phyloP scores from a whole-genome alignment of 2,888 invertebrate species.

The Trichacis sp. region DNA sequence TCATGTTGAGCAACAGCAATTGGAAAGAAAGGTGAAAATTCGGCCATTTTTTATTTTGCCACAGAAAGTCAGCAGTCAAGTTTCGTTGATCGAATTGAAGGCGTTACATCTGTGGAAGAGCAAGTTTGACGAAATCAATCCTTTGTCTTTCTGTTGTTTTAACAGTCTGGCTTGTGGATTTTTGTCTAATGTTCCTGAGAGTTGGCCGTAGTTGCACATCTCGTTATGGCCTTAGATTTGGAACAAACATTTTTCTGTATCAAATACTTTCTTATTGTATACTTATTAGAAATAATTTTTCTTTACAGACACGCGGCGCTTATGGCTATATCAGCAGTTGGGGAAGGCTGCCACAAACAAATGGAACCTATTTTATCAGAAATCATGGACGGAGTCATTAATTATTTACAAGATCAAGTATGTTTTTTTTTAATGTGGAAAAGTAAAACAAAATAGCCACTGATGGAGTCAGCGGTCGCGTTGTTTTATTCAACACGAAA shows the following conservation, averaged over 20 bases:
- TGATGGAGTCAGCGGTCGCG: too few species aligned
- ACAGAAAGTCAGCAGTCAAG: slow-evolving; percentile 59
- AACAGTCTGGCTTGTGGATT: slow-evolving; percentile 32
- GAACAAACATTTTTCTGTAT: too few species aligned
- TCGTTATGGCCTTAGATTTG: too few species aligned
- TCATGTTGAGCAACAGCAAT: slow-evolving; percentile 77
- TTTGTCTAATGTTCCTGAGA: slow-evolving; percentile 49
- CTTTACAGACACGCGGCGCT: slow-evolving; percentile 87
- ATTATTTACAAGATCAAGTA: slow-evolving; percentile 86
- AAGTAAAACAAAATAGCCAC: too few species aligned
- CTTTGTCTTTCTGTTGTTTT: slow-evolving; percentile 49
- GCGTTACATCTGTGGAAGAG: slow-evolving; percentile 63
- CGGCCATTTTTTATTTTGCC: slow-evolving; percentile 17
- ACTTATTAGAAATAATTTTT: too few species aligned
- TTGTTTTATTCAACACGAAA: too few species aligned
- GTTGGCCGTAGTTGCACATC: too few species aligned
- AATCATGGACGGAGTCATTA: slow-evolving; percentile 91
- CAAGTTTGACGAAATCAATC: slow-evolving; percentile 42
- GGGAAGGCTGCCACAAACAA: slow-evolving; percentile 98
- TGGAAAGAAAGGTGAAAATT: background rate
- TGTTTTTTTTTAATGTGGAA: too few species aligned
- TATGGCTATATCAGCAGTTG: slow-evolving; percentile 98
- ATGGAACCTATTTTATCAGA: slow-evolving; percentile 96
- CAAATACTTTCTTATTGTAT: too few species aligned
- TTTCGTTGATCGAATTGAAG: slow-evolving; percentile 40